Base-by-base conservation (phyloP, 2,797 vertebrate genomes). In the Bradypodion pumilum region DNA sequence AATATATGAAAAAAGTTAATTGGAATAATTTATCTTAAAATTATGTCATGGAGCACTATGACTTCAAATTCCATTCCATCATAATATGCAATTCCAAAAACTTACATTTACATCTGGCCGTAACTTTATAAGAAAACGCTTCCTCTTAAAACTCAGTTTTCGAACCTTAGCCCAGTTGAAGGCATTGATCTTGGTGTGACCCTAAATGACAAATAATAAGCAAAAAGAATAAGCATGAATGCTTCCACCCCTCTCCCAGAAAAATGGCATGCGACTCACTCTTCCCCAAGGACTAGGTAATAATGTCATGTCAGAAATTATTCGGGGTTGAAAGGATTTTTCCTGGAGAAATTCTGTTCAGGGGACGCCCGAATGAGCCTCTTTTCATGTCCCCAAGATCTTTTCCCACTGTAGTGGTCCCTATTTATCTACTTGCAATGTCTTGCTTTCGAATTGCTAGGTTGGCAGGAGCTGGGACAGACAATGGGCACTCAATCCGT, bases 81-180 rank as follows among this genome's bases (percentile, higher is more conserved):
- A n/a, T 2, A 2, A 1, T 4, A 73, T 1, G 32, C 73, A 78
- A 84, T 90, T 80, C 25, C 25, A 87, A 75, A 37, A 46, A 96
- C 98, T 97, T 95, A 99, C 99, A 59, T 98, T 99, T 62, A 97
- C 96, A 91, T 99, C 98, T 0, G 98, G 97, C 52, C 98, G 96
- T 59, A 99, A 95, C 89, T 99, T 99, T 93, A 99, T 97, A 79
- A 99, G 98, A 93, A 99, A 99, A 65, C 98, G 97, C 86, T 99
- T 99, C 89, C 99, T 97, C 96, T 99, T 99, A 96, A 99, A 99
- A 94, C 99, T 99, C 95, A 99, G 96, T 93, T 99, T 99, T 80
- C 99, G 97, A 86, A 99, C 97, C 94, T 98, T 99, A 73, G 98
- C 97, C 99, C 99, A 99, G 93, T 98, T 99, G 94, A 99, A 99